Percentiles rank a stretch among this genome's conserved stretches.
phyloP scores from a whole-genome alignment of 64 coral and sea anemone species.

The Montipora efflorescens region DNA sequence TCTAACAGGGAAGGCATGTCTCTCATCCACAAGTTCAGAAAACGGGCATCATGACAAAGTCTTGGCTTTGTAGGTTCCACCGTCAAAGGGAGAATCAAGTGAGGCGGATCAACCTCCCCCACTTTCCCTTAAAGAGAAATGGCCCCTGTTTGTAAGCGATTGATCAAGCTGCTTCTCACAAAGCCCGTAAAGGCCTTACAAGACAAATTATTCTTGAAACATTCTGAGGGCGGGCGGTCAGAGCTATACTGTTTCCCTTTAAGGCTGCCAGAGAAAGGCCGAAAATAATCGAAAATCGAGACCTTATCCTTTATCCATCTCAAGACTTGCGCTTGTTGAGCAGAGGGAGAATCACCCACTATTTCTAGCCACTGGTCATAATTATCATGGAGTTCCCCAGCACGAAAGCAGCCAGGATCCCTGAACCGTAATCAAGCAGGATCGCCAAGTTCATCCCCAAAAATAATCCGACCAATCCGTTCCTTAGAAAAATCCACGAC shows the following conservation, averaged over 20 bases:
- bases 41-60: slow-evolving; percentile 44
- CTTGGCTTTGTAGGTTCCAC: slow-evolving; percentile 14
- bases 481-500: not conserved
- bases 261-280: not conserved
- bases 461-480: not conserved
- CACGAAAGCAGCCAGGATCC: not conserved
- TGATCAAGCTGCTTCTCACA: not conserved
- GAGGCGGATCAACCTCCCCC: slow-evolving; percentile 9
- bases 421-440: not conserved
- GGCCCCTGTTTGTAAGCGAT: not conserved
- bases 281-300: not conserved
- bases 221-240: not conserved
- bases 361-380: not conserved
- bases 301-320: not conserved
- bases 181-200: not conserved
- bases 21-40: slow-evolving; percentile 43
- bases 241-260: not conserved
- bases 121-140: not conserved
- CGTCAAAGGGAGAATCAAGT: slow-evolving; percentile 17
- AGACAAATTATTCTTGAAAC: not conserved
- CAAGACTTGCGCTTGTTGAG: not conserved
- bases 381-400: not conserved
- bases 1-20: slow-evolving; percentile 35
- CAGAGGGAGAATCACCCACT: not conserved
- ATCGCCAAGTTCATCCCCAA: not conserved